phyloP scores from a whole-genome alignment of 53 echinoderm and acorn worm genomes.

The Arbacia lixula region DNA sequence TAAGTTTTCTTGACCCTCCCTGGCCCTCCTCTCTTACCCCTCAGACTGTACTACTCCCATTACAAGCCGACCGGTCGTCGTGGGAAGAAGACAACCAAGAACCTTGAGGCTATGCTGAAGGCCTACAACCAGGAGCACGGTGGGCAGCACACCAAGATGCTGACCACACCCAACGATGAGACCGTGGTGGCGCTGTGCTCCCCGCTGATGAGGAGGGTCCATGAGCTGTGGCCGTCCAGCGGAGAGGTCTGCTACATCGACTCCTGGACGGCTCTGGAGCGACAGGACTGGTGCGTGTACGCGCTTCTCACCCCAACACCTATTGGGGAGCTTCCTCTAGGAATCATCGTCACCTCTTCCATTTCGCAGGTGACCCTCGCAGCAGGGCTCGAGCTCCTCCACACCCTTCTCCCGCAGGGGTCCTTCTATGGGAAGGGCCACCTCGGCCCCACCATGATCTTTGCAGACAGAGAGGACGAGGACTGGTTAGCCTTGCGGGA shows the following conservation, averaged over 20 bases:
- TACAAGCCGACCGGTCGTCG: neutral
- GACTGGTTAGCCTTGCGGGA: neutral
- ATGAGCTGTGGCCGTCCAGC: constrained; percentile 26
- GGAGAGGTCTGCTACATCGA: constrained; percentile 55
- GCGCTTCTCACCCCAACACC: constrained; percentile 31
- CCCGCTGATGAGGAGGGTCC: constrained; percentile 58
- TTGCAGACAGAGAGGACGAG: neutral
- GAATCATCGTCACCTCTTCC: constrained; percentile 41
- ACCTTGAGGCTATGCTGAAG: constrained; percentile 31
- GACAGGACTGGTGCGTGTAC: constrained; percentile 17
- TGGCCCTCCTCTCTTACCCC: too few relatives aligned
- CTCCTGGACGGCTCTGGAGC: neutral
- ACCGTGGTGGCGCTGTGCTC: constrained; percentile 62
- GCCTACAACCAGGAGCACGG: constrained; percentile 21
- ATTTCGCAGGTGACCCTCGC: constrained; percentile 2
- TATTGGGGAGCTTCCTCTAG: constrained; percentile 46
- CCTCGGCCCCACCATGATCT: constrained; percentile 9
- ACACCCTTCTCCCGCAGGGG: constrained; percentile 18
- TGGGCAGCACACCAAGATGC: constrained; percentile 51
- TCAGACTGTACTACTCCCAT: constrained; percentile 17
- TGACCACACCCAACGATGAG: constrained; percentile 39
- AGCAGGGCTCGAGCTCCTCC: constrained; percentile 39
- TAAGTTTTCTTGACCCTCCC: too few relatives aligned
- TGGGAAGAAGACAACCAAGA: neutral
- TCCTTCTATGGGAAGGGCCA: constrained; percentile 26